Evolutionary conservation across 2,888 invertebrate genomes (phyloP), one percentile per base, ranked within the genome.

Genomic region (Cartodere bifasciata): DNA sequence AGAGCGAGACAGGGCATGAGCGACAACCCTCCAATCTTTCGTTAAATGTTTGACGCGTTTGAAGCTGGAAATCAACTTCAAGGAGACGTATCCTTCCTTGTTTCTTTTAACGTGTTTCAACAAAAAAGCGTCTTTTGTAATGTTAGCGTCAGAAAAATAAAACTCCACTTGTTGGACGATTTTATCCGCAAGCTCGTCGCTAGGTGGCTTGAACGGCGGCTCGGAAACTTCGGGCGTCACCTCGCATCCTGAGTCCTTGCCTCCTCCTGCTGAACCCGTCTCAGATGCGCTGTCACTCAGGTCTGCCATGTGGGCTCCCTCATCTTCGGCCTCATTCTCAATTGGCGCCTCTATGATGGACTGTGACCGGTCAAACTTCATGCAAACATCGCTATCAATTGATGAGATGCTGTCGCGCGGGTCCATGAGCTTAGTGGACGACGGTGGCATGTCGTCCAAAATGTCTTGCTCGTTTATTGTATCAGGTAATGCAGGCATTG

Each of bases 61-160:
- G 58, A 95, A 92, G 51, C 91, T 91, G 9, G 92, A 88, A 43
- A 95, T 87, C 34, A 95, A 66, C 58, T 94, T 95, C 30, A 95
- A 65, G 31, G 88, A 91, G 10, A 95, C 92, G 61, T 82, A 94
- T 12, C 94, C 94, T 60, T 91, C 91, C 60, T 91, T 92, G 60
- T 94, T 92, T 31, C 92, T 71, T 33, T 87, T 76, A 13, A 94
- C 91, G 56, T 94, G 94, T 56, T 95, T 95, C 39, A 94, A 62
- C 25, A 95, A 67, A 60, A 95, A 95, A 9, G 92, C 90, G 55
- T 95, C 94, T 56, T 92, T 92, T 3, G 88, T 75, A 44, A 95
- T 87, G 57, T 90, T 91, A 29, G 85, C 87, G 53, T 95, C 90
- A 37, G 90, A 88, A 62, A 95, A 94, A 61, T 94, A 94, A 55